Evolutionary conservation across 2,888 invertebrate species (phyloP).

Genomic region (Cerastis leucographa): DNA sequence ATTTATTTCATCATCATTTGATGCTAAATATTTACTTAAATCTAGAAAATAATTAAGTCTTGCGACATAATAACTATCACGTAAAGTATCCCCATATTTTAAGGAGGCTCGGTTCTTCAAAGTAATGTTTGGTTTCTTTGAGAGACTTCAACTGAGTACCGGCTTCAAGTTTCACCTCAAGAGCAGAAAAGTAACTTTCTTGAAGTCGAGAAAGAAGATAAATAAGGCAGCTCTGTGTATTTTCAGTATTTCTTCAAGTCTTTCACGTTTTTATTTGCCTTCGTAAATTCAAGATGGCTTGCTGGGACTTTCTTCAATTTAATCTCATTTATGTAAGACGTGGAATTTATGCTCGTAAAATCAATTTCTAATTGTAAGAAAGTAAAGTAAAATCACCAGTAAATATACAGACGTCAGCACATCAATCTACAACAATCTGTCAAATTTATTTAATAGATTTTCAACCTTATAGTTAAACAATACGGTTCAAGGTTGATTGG

Average conservation of each 20-base stretch:
- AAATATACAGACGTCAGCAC: too few relatives aligned
- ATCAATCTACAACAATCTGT: too few relatives aligned
- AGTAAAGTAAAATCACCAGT: not conserved
- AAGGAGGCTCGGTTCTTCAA: not conserved
- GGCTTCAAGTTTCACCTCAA: slow-evolving; percentile 14
- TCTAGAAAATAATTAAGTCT: not conserved
- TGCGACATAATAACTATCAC: not conserved
- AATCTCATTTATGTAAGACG: not conserved
- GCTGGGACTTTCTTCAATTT: not conserved
- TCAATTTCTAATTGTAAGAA: not conserved
- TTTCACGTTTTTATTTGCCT: slow-evolving; percentile 9
- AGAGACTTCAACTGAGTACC: slow-evolving; percentile 21
- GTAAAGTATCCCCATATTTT: not conserved
- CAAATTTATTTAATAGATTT: too few relatives aligned
- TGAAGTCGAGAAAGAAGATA: slow-evolving; percentile 10
- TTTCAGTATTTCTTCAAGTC: slow-evolving; percentile 9
- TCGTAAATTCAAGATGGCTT: slow-evolving; percentile 13
- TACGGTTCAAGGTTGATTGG: too few relatives aligned
- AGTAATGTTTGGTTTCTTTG: slow-evolving; percentile 33
- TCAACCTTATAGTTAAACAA: too few relatives aligned
- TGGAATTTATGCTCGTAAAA: not conserved
- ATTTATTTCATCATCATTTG: too few relatives aligned
- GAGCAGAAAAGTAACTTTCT: slow-evolving; percentile 5
- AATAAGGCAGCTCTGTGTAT: slow-evolving; percentile 13
- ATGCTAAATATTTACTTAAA: not conserved